phyloP scores from a whole-genome alignment of 2,888 invertebrate genomes.

The Colostygia pectinataria region DNA sequence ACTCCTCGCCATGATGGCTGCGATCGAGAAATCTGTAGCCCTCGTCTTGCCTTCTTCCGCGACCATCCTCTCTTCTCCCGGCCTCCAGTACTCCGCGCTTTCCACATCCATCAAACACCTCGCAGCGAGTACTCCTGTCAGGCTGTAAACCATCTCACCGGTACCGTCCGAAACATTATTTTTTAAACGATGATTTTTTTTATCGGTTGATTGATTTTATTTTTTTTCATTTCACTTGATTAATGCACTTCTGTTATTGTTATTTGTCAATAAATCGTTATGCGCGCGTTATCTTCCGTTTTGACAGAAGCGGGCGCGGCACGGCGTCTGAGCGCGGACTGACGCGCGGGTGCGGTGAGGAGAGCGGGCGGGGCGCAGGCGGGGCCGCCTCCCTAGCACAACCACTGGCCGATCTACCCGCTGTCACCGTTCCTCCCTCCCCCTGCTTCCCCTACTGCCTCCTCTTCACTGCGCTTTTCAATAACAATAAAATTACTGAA shows the following conservation, averaged over 20 bases:
- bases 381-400: slow-evolving; percentile 56
- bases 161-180: slow-evolving; percentile 60
- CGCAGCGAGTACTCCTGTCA: slow-evolving; percentile 50
- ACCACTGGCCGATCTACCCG: slow-evolving; percentile 71
- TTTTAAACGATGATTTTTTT: slow-evolving; percentile 14
- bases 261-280: slow-evolving; percentile 42
- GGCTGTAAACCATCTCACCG: slow-evolving; percentile 61
- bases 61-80: slow-evolving; percentile 72
- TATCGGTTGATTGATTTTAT: slow-evolving; percentile 5
- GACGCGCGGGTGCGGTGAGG: slow-evolving; percentile 60
- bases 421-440: slow-evolving; percentile 60
- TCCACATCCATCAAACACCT: slow-evolving; percentile 79
- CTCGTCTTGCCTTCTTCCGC: slow-evolving; percentile 75
- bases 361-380: slow-evolving; percentile 56
- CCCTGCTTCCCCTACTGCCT: slow-evolving; percentile 44
- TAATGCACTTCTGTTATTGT: slow-evolving; percentile 32
- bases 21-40: slow-evolving; percentile 98
- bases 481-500: slow-evolving; percentile 63
- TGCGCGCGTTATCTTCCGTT: slow-evolving; percentile 36
- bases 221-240: slow-evolving; percentile 3
- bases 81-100: slow-evolving; percentile 70
- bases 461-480: slow-evolving; percentile 56
- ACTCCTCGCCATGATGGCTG: slow-evolving; percentile 94
- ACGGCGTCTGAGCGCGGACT: slow-evolving; percentile 73
- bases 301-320: slow-evolving; percentile 48